Evolutionary conservation across 1,140 invertebrate genomes (phyloP), one percentile per base, ranked within the genome.

Genomic region (Drosophila grimshawi): DNA sequence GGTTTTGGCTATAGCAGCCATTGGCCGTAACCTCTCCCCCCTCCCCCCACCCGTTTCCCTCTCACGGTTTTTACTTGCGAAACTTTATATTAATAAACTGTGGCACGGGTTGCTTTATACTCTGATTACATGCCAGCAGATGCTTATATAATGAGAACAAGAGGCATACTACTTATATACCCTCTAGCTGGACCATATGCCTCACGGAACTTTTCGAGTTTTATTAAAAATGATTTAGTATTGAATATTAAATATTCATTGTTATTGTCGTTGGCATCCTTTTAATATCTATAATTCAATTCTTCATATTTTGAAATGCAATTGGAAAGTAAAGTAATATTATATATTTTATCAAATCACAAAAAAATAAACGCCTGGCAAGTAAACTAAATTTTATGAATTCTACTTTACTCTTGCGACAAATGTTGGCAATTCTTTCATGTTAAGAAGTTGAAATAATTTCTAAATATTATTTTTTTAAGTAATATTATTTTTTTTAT

Each of bases 21-120:
- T 53, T 27, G 55, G 29, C 35, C 32, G 5, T 41, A 60, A 11
- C 45, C n/a, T n/a, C n/a, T n/a, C n/a, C n/a, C n/a, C n/a, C n/a
- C n/a, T n/a, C n/a, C 11, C 10, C 45, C 32, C n/a, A 37, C 27
- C 51, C 29, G 43, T 29, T 57, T 35, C 7, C 30, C 5, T 30
- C 30, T 19, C 19, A 30, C 39, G 41, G 55, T 37, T 52, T 80
- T 56, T 49, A n/a, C 8, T 37, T 46, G 45, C 61, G 10, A 74
- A 90, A 77, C 66, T 73, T 68, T 76, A 76, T 86, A 86, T 92
- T 75, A 86, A 89, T 82, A 76, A 90, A 90, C 90, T 89, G 76
- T 63, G 52, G 56, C 77, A 27, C 56, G 43, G 48, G 4, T 32
- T 73, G 70, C 56, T 73, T 68, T 65, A 67, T 67, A 52, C 64